Conservation (phyloP, 35 echinoderm and acorn worm species). For the Lytechinus pictus region DNA sequence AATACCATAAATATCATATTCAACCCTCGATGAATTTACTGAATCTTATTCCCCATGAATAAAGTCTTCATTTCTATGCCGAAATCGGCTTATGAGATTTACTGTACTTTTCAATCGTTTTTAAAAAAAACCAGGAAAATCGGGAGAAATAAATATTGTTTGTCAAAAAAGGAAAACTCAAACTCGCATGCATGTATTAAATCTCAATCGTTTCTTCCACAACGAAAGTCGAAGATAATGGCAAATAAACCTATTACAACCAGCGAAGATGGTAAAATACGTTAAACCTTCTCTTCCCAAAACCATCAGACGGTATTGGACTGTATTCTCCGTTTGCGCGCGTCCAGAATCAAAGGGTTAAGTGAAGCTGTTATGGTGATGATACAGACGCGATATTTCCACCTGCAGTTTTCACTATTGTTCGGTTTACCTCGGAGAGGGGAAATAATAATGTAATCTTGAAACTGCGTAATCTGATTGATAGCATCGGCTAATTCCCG, state of each 20-base stretch:
- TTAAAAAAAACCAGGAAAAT: background rate
- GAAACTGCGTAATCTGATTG: background rate
- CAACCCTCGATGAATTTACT: background rate
- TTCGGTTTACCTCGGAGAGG: slow-evolving; percentile 5
- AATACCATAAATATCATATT: background rate
- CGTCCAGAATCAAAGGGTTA: background rate
- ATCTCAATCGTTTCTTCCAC: slow-evolving; percentile 2
- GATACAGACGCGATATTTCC: background rate
- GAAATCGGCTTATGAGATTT: slow-evolving; percentile 19
- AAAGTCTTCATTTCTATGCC: background rate
- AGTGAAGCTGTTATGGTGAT: slow-evolving; percentile 2
- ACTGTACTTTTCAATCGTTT: slow-evolving; percentile 13
- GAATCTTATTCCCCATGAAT: background rate
- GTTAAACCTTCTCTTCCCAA: background rate
- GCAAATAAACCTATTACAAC: slow-evolving; percentile 12
- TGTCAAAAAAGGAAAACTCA: background rate
- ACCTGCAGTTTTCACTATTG: slow-evolving; percentile 1
- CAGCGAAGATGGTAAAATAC: background rate
- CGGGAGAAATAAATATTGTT: background rate
- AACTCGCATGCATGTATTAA: background rate
- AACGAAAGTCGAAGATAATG: background rate
- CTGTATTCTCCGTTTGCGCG: background rate
- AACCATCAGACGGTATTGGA: background rate
- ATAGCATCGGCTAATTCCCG: slow-evolving; percentile 16
- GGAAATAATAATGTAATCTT: slow-evolving; percentile 20